Evolutionary conservation across 2,113 vertebrate genomes (phyloP).

Genomic region (Amblyopsis rosae): DNA sequence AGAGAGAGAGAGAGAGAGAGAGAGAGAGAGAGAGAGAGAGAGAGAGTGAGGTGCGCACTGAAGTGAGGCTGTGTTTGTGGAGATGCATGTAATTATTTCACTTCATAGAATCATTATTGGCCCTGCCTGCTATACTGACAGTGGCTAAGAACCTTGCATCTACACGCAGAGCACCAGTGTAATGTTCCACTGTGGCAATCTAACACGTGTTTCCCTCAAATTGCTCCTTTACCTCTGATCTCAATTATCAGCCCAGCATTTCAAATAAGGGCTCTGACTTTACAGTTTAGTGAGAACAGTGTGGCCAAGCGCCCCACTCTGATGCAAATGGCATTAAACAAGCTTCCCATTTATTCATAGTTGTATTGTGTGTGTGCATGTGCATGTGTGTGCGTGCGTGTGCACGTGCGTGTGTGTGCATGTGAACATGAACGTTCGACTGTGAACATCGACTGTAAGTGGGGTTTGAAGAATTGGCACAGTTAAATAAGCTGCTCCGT

Average conservation of each 20-base stretch:
- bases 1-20: constrained; percentile 1
- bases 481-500: constrained; percentile 77
- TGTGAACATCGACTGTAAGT: constrained; percentile 74
- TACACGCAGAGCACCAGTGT: constrained; percentile 36
- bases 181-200: constrained; percentile 48
- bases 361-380: constrained; percentile 24
- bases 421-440: constrained; percentile 16
- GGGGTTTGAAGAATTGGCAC: constrained; percentile 84
- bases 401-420: constrained; percentile 6
- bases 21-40: constrained; percentile 7
- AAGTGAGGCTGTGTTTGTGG: constrained; percentile 45
- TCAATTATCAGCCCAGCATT: constrained; percentile 36
- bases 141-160: constrained; percentile 37
- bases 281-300: neutral
- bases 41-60: constrained; percentile 30
- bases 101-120: constrained; percentile 57
- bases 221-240: constrained; percentile 43
- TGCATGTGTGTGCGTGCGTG: neutral
- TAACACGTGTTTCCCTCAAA: constrained; percentile 49
- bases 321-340: constrained; percentile 23
- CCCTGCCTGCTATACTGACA: constrained; percentile 43
- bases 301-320: no score
- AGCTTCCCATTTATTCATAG: constrained; percentile 42
- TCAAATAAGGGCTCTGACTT: constrained; percentile 17
- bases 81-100: constrained; percentile 60